Base-by-base conservation (phyloP, 2,113 vertebrate species). In the Benitochromis conjunctus region DNA sequence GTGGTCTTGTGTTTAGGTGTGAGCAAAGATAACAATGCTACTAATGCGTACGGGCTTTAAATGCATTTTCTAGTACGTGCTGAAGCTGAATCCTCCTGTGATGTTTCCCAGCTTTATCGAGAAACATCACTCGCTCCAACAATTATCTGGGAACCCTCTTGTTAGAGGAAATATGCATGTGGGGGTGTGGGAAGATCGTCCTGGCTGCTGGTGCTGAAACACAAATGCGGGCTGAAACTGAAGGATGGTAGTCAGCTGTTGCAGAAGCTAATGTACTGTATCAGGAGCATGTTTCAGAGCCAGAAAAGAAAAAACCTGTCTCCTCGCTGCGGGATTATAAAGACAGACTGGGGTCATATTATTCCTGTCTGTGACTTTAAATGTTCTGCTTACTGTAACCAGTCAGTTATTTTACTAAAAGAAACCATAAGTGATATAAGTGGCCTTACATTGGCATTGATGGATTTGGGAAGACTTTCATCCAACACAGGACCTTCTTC, bases 401-500 rank as follows among this genome's bases (percentile, higher is more conserved):
- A 85, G 81, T 51, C n/a, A 48, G 53, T 18, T 79, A 57, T 29
- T 4, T 31, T 56, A 24, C 11, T 26, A 31, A 46, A 31, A 82
- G 5, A 54, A 12, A 66, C 12, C 60, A 64, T 64, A 64, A 66
- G 34, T 38, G 60, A 38, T 66, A 71, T 14, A 14, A 83, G 38
- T 6, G 12, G 51, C n/a, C 97, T 97, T 96, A 99, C 98, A 26
- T 96, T 97, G 95, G 97, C 97, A 89, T 97, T 97, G 83, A 98
- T 80, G 86, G 97, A 95, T 69, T 95, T 98, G 31, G 97, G 97
- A 55, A 98, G 83, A 34, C 92, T 93, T 77, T 94, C 97, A 78
- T 98, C 98, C 85, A 99, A 95, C 69, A 98, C 96, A 1, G 99
- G 98, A 5, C 98, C 98, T 31, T 95, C 97, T 81, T 97, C 95